A percentile compares a stretch with the other conserved stretches of the same genome.
Conservation (phyloP, 1,140 invertebrate species). For the Halictus rubicundus region DNA sequence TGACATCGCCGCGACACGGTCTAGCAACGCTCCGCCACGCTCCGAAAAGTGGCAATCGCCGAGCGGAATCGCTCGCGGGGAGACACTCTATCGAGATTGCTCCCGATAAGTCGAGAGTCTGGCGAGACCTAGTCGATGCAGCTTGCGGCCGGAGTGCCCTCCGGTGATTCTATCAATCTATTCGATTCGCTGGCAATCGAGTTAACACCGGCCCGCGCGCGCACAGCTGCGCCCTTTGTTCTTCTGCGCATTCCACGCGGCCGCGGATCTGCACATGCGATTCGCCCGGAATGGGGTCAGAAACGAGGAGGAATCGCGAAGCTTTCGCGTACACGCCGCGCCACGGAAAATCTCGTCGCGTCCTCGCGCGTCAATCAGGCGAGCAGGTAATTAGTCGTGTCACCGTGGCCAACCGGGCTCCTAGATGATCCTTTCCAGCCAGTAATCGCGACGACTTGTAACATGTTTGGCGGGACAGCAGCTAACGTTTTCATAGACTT, state of each 20-base stretch:
- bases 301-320: slow-evolving; percentile 23
- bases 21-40: no score
- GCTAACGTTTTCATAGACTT: no score
- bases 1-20: no score
- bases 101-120: no score
- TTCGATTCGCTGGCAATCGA: slow-evolving; percentile 40
- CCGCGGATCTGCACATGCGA: slow-evolving; percentile 32
- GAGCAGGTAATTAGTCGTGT: not conserved
- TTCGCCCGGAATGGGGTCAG: slow-evolving; percentile 45
- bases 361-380: slow-evolving; percentile 29
- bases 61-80: not conserved
- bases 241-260: slow-evolving; percentile 39
- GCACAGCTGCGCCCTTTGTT: slow-evolving; percentile 43
- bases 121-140: not conserved
- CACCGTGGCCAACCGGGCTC: no score
- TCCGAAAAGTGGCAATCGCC: no score
- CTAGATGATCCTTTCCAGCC: not conserved
- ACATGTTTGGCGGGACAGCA: no score
- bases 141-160: not conserved
- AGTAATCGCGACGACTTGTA: not conserved
- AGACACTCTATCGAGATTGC: no score
- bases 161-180: slow-evolving; percentile 27
- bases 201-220: slow-evolving; percentile 16
- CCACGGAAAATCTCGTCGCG: slow-evolving; percentile 33
- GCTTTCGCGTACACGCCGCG: slow-evolving; percentile 22